Evolutionary conservation across 1,140 invertebrate genomes (phyloP), one percentile per base, ranked within the genome.

Genomic region (Ditylenchus dipsaci): DNA sequence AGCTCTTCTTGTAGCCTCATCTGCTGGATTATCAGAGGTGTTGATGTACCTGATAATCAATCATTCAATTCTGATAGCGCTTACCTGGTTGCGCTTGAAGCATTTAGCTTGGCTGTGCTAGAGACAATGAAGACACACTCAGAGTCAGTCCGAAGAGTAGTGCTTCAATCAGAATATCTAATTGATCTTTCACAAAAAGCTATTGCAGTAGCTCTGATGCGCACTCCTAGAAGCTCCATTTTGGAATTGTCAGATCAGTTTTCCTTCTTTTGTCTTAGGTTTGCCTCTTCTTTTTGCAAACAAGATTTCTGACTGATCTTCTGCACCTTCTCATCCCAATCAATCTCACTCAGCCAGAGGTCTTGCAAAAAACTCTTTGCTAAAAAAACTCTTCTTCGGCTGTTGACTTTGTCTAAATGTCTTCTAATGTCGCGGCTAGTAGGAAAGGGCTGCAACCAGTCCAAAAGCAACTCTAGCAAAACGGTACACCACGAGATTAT

Each of bases 381-480:
- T 45, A n/a, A n/a, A 5, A 76, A 11, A 11, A 69, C 9, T 8
- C 19, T 19, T 7, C 59, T 1, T 29, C 62, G 27, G 0, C 19
- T 33, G 13, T 21, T 1, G 11, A 43, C 11, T 13, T 56, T 57
- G 1, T 26, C 0, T 42, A 76, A 38, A 26, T 77, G 75, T 15
- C 58, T 0, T 53, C 19, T 27, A 77, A 60, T 9, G 58, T 30
- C 0, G 71, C 71, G 15, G 58, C 61, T 7, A 76, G 47, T 13
- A 76, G 19, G 26, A 56, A 76, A 0, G 74, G 74, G 15, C 26
- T 43, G 13, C 17, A 29, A 47, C 72, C 13, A 74, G 23, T 26
- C 74, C 74, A 26, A 76, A 76, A 0, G 71, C 17, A 0, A 77
- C 71, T 17, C 75, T 42, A 0, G n/a, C 13, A 33, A 76, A 76